Conservation (phyloP, 2,888 invertebrate genomes). For the Zygogramma bicolorata region DNA sequence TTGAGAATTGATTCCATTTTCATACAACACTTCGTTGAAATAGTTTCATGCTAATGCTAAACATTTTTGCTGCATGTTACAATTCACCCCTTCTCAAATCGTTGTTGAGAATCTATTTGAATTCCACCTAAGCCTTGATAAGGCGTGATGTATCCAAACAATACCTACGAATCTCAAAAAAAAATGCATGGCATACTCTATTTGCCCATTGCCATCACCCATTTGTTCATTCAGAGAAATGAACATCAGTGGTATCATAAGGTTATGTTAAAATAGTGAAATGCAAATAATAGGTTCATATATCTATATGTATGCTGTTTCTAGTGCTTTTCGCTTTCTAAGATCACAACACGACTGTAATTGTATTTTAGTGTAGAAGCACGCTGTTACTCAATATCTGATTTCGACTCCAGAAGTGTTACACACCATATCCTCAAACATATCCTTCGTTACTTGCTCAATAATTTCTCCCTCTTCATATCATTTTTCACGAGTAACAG, state of each 20-base stretch:
- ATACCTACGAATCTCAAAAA: not conserved
- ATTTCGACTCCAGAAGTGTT: constrained; percentile 46
- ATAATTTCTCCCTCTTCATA: constrained; percentile 40
- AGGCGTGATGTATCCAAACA: not conserved
- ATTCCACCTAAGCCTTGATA: not conserved
- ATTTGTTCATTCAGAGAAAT: constrained; percentile 53
- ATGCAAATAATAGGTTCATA: constrained; percentile 56
- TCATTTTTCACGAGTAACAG: constrained; percentile 57
- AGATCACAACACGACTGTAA: constrained; percentile 67
- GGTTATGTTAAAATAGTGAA: constrained; percentile 47
- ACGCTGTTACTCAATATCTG: constrained; percentile 61
- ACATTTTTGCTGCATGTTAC: constrained; percentile 22
- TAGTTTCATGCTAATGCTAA: constrained; percentile 12
- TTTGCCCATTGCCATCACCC: not conserved
- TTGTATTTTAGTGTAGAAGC: constrained; percentile 63
- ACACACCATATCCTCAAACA: constrained; percentile 52
- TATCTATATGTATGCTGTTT: constrained; percentile 63
- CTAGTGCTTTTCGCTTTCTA: constrained; percentile 67
- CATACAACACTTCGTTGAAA: not conserved
- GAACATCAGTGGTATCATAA: constrained; percentile 37
- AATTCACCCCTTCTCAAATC: not conserved
- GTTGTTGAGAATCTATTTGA: not conserved
- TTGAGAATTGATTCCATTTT: constrained; percentile 36
- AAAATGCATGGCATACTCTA: not conserved
- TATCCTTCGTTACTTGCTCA: constrained; percentile 55